Base-by-base conservation (phyloP, 30 jellyfish, hydroid and myxozoan species). In the Mastigias papua region DNA sequence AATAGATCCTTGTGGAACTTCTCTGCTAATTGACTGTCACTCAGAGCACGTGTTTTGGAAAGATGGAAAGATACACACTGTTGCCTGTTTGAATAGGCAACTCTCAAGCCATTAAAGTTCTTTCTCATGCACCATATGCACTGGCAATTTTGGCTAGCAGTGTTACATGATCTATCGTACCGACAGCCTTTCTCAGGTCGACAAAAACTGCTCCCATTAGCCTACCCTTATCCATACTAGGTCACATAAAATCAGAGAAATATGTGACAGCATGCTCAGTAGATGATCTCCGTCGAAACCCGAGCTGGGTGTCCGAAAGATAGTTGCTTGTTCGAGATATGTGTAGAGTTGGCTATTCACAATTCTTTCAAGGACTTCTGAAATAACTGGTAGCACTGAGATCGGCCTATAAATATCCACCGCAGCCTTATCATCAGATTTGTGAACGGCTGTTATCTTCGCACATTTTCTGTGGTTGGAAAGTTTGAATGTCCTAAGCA, bases 241-340 rank as follows among this genome's bases (percentile, higher is more conserved):
- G 37, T 26, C 26, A 1, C 46, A 35, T 75, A 30, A 75, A 75
- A 42, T 75, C 86, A 75, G 74, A 54, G 15, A 31, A 75, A 49
- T 35, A 35, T 23, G 86, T 75, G 74, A 75, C 57, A 35, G 78
- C 86, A 46, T 75, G 78, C 78, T 75, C 86, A 75, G 86, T 75
- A 13, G 86, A 75, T 75, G 86, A 75, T 75, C 46, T 75, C 73
- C 67, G 67, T 51, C 67, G 27, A 51, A 51, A 51, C 2, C 67
- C 67, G 17, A 51, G 17, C 25, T 51, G 67, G 25, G 25, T 4
- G 27, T 54, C 23, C 23, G 27, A 42, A 54, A 54, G 27, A 25
- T 5, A 19, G 67, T 54, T 54, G 67, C 25, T 51, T 51, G 5
- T 51, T 51, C 67, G 27, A 51, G 67, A 51, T 51, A 51, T 51